phyloP scores from a whole-genome alignment of 2,888 invertebrate species.

The Itoplectis maculator region DNA sequence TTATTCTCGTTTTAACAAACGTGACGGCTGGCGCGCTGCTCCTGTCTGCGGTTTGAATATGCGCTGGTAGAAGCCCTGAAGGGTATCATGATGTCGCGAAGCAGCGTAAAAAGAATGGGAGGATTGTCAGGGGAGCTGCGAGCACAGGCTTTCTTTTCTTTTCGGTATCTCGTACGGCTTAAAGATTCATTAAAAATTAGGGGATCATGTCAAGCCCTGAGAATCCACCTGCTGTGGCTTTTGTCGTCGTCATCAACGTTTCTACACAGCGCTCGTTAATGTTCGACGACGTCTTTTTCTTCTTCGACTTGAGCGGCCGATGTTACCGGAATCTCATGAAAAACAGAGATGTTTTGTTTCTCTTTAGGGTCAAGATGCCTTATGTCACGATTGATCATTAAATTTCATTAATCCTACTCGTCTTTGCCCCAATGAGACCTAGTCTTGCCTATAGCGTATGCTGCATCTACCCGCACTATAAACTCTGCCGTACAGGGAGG shows the following conservation, averaged over 20 bases:
- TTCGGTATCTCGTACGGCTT: not conserved
- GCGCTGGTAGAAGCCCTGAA: constrained; percentile 37
- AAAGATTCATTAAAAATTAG: constrained; percentile 15
- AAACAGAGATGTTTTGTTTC: no score
- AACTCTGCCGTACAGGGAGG: not conserved
- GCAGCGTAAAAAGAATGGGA: constrained; percentile 24
- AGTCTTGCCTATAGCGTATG: not conserved
- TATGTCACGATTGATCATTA: no score
- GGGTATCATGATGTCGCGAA: constrained; percentile 37
- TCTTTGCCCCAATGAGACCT: no score
- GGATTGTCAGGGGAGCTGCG: not conserved
- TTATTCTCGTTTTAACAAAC: constrained; percentile 40
- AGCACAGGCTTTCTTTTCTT: constrained; percentile 26
- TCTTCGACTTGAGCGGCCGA: no score
- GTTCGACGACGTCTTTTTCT: no score
- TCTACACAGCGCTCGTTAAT: no score
- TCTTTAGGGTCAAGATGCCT: no score
- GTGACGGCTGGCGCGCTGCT: constrained; percentile 12
- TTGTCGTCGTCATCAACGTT: not conserved
- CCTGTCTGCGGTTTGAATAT: constrained; percentile 10
- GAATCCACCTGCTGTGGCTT: not conserved
- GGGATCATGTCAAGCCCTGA: not conserved
- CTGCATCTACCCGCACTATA: not conserved
- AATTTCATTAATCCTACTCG: no score
- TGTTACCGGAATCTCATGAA: no score